phyloP scores from a whole-genome alignment of 2,797 vertebrate species.

The Sciurus carolinensis region DNA sequence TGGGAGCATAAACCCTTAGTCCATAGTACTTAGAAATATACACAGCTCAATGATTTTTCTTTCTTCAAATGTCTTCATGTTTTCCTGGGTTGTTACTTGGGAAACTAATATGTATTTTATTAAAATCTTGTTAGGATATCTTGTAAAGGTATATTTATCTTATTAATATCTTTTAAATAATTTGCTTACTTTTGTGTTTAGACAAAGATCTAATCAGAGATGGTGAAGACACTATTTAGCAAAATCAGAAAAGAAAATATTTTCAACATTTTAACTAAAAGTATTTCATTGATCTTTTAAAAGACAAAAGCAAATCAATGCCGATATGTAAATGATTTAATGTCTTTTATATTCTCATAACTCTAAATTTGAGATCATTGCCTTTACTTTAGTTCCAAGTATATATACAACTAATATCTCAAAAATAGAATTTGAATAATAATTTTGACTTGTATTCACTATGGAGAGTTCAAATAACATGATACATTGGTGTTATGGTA shows the following conservation, averaged over 20 bases:
- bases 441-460: background rate
- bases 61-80: slow-evolving; percentile 35
- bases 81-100: background rate
- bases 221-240: background rate
- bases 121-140: background rate
- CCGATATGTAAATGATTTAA: background rate
- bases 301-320: background rate
- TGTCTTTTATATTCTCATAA: background rate
- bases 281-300: background rate
- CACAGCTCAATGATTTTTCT: background rate
- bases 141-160: too few species aligned
- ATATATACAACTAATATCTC: background rate
- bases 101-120: background rate
- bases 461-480: background rate
- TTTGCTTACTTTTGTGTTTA: slow-evolving; percentile 19
- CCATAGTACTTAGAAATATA: background rate
- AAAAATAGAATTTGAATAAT: slow-evolving; percentile 29
- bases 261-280: background rate
- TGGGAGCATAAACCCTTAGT: background rate
- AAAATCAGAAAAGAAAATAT: slow-evolving; percentile 11
- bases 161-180: background rate
- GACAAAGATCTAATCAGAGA: background rate
- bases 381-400: background rate
- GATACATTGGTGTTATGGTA: background rate
- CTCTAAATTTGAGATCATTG: background rate